Evolutionary conservation across 2,888 invertebrate species (phyloP), one percentile per base, ranked within the genome.

Genomic region (Pocota personata): DNA sequence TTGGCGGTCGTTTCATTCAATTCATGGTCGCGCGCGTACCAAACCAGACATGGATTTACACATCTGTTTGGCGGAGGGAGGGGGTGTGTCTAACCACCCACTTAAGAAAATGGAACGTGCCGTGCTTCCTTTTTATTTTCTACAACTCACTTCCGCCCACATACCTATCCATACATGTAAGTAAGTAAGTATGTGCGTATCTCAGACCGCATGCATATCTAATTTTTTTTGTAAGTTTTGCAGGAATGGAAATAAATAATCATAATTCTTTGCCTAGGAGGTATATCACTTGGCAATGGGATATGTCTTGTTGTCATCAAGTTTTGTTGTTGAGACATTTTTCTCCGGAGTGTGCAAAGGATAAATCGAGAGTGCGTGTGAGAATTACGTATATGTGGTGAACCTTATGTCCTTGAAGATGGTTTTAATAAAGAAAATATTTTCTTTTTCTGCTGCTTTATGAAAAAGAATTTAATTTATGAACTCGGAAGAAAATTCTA

Each of bases 1-100:
- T 52, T 52, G 52, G 52, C 60, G 69, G 78, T 78, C 78, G 69
- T 71, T 78, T 4, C 62, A 72, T 79, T 79, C 72, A 79, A 79
- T 79, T 72, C 72, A 66, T 72, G 64, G 72, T 79, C 48, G 64
- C 66, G 72, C 66, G 72, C 66, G 32, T 71, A 52, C 62, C 71
- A 16, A 66, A 48, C 64, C 72, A 79, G 71, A 72, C 64, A 52
- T 64, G 72, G 79, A 72, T 79, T 79, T 66, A 30, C 64, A 58
- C 57, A 72, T 64, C 64, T 57, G 35, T 55, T 12, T 27, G 19
- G 43, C 12, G 8, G 21, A 12, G 14, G 37, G 58, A 3, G 43
- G 32, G n/a, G 24, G 24, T 57, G 27, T 52, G 50, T 55, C 32
- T 32, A 50, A 48, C 58, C 67, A 67, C 37, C 76, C 57, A 79